These are phyloP conservation scores for Dasysyrphus albostriatus DNA, from an alignment of 2,888 invertebrate genomes.

Conservation along the genomic window DNA sequence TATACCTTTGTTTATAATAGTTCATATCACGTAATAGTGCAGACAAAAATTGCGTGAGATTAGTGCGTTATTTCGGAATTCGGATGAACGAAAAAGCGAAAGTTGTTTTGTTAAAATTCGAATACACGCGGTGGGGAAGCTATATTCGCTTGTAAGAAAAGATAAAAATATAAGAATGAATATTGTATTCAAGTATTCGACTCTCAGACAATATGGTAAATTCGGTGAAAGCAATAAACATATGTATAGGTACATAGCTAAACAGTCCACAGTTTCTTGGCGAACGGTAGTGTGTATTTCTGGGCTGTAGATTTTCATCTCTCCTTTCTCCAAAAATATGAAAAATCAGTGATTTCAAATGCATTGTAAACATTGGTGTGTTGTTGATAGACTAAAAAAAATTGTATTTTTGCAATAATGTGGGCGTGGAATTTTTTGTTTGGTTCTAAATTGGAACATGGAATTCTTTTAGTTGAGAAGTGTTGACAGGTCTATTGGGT, in stretches of 20 bases:
- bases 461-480: conserved; percentile 7
- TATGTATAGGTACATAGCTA: neutral
- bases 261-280: conserved; percentile 27
- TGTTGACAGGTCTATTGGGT: conserved; percentile 43
- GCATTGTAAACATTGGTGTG: conserved; percentile 38
- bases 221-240: conserved; percentile 56
- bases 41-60: conserved; percentile 39
- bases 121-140: conserved; percentile 59
- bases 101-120: conserved; percentile 65
- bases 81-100: conserved; percentile 44
- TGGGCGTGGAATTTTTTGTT: conserved; percentile 45
- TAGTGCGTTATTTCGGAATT: conserved; percentile 46
- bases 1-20: conserved; percentile 45
- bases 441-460: conserved; percentile 27
- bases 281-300: conserved; percentile 51
- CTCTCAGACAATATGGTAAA: conserved; percentile 38
- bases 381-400: conserved; percentile 22
- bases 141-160: conserved; percentile 13
- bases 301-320: conserved; percentile 33
- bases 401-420: conserved; percentile 40
- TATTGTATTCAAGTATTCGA: conserved; percentile 22
- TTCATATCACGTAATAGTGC: conserved; percentile 59
- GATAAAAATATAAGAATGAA: conserved; percentile 54
- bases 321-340: conserved; percentile 31
- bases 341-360: conserved; percentile 45